Evolutionary conservation across 2,888 invertebrate species (phyloP).

Genomic region (Cephonodes hylas): DNA sequence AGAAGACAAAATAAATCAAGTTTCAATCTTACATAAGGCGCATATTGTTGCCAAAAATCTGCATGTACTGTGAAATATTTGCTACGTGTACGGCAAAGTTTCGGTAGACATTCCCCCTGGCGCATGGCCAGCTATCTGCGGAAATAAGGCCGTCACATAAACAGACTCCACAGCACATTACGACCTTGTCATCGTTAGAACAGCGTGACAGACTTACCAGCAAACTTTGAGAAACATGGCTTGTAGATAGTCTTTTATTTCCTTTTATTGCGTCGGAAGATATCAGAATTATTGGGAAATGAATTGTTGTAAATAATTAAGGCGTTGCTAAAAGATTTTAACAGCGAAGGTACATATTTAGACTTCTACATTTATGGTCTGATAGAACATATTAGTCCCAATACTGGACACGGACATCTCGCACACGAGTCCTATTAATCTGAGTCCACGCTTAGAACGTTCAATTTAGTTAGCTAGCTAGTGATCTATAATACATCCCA

Average conservation of each 20-base stretch:
- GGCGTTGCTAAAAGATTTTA: no score
- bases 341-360: no score
- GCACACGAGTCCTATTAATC: no score
- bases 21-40: background rate
- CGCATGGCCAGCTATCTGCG: background rate
- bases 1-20: background rate
- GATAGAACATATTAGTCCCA: no score
- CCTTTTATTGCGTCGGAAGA: no score
- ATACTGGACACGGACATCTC: no score
- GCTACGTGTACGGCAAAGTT: background rate
- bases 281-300: no score
- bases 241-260: background rate
- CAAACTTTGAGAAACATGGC: background rate
- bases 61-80: conserved; percentile 1
- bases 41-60: conserved; percentile 3
- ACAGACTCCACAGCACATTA: background rate
- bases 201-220: background rate
- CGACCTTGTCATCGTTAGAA: background rate
- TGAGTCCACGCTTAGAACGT: no score
- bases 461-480: no score
- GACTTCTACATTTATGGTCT: no score
- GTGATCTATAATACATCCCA: no score
- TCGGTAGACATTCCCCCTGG: background rate
- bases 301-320: no score
- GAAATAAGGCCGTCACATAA: background rate